Percentiles rank a stretch among this genome's conserved stretches.
Evolutionary conservation across 2,113 vertebrate genomes (phyloP).

Genomic region (Thryonomys swinderianus): DNA sequence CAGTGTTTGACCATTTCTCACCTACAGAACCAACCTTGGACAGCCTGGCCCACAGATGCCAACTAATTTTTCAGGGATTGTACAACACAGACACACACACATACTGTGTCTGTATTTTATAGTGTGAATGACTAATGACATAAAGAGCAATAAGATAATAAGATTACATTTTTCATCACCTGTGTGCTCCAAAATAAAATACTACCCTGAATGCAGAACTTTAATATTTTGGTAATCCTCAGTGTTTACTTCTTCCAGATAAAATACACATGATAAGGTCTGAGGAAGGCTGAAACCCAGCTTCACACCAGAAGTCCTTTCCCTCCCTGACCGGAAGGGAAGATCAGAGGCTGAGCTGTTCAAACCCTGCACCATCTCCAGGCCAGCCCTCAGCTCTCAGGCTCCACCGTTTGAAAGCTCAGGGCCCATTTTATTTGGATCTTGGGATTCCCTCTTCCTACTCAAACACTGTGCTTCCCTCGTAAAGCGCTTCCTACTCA

Average conservation of each 20-base stretch:
- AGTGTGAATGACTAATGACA: not conserved
- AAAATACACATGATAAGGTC: not conserved
- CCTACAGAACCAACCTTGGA: not conserved
- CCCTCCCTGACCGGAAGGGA: not conserved
- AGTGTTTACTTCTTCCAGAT: not conserved
- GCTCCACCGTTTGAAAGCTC: not conserved
- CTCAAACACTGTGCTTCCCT: not conserved
- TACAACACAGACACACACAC: not conserved
- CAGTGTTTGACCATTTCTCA: slow-evolving; percentile 7
- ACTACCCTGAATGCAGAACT: not conserved
- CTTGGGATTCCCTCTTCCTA: not conserved
- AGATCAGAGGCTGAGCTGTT: not conserved
- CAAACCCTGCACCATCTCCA: not conserved
- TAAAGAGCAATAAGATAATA: slow-evolving; percentile 12
- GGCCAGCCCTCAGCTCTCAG: not conserved
- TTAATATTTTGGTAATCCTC: not conserved
- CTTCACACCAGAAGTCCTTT: not conserved
- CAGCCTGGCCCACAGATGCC: not conserved
- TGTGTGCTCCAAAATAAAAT: not conserved
- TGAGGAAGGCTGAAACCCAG: not conserved
- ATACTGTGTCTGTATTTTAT: not conserved
- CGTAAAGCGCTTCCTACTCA: not conserved
- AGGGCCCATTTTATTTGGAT: not conserved
- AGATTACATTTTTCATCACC: not conserved
- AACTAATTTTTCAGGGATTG: not conserved